These are phyloP conservation scores for Perccottus glenii DNA, from an alignment of 2,113 vertebrate species.

Conservation along the genomic window DNA sequence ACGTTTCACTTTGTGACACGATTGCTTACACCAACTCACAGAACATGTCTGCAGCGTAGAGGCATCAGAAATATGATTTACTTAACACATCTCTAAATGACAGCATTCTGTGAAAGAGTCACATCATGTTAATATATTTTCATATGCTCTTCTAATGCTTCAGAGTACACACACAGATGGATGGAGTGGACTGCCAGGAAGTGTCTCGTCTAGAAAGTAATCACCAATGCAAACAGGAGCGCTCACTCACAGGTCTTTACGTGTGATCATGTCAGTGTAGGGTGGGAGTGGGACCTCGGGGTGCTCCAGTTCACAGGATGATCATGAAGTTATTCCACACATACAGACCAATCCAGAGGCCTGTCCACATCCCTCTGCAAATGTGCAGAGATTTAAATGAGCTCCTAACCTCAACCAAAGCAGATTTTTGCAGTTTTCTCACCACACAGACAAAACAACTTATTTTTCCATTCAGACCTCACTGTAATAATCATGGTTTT, in stretches of 20 bases:
- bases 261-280: constrained; percentile 14
- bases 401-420: constrained; percentile 11
- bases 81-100: constrained; percentile 38
- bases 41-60: constrained; percentile 40
- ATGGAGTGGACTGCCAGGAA: constrained; percentile 13
- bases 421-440: constrained; percentile 27
- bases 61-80: constrained; percentile 46
- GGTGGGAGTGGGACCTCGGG: constrained; percentile 12
- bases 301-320: constrained; percentile 40
- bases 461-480: constrained; percentile 4
- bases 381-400: constrained; percentile 39
- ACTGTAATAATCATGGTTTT: constrained; percentile 4
- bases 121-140: constrained; percentile 31
- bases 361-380: constrained; percentile 25
- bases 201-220: constrained; percentile 34
- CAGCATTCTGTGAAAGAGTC: constrained; percentile 48
- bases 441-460: constrained; percentile 19
- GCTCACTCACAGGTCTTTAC: neutral
- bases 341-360: constrained; percentile 12
- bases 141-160: constrained; percentile 29
- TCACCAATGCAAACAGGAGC: constrained; percentile 37
- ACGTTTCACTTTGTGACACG: constrained; percentile 46
- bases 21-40: constrained; percentile 46
- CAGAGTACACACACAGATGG: constrained; percentile 22
- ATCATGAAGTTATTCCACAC: constrained; percentile 19